These are phyloP conservation scores for Pan troglodytes DNA, from an alignment of 2,113 vertebrate species.

Conservation along the genomic window NHGRI_mPanTro3-v2.1_pri NC_072411.2:58143001-58143500, in stretches of 20 bases:
- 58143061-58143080: neutral
- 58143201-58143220: neutral
- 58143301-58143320: neutral
- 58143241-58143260: neutral
- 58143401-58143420: neutral
- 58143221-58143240: neutral
- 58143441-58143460: neutral
- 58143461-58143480: neutral
- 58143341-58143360: neutral
- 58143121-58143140: neutral
- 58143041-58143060: neutral
- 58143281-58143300: neutral
- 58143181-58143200: neutral
- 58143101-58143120: neutral
- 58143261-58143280: conserved; percentile 12
- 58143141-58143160: neutral
- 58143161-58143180: neutral
- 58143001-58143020: neutral
- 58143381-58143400: neutral
- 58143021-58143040: neutral
- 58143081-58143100: neutral
- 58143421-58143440: neutral
- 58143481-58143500: neutral
- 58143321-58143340: neutral
- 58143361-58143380: neutral